phyloP scores from a whole-genome alignment of 2,888 invertebrate species.

The Elegia similella region DNA sequence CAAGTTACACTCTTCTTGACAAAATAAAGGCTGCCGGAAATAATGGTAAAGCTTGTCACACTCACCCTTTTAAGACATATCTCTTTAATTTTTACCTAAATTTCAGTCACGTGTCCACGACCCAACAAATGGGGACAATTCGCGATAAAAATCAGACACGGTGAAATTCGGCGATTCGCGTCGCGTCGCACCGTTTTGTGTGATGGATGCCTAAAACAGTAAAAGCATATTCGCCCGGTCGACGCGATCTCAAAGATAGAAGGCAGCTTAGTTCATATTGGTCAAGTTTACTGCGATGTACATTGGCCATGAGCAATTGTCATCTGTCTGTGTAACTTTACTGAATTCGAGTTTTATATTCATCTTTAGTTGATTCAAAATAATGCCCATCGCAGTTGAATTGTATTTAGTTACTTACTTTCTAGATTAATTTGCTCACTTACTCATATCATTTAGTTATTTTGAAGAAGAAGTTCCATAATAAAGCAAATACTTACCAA shows the following conservation, averaged over 20 bases:
- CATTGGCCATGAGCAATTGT: too few relatives aligned
- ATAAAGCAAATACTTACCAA: too few relatives aligned
- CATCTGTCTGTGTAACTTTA: too few relatives aligned
- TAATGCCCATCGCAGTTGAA: too few relatives aligned
- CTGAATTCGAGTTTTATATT: too few relatives aligned
- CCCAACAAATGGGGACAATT: conserved; percentile 12
- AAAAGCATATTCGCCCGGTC: conserved; percentile 16
- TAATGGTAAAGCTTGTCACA: background rate
- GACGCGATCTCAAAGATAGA: conserved; percentile 14
- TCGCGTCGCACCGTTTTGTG: conserved; percentile 18
- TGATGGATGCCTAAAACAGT: conserved; percentile 18
- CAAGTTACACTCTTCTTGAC: too few relatives aligned
- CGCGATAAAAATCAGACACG: conserved; percentile 17
- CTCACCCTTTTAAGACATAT: background rate
- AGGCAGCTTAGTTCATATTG: background rate
- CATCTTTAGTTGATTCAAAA: too few relatives aligned
- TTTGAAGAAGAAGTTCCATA: too few relatives aligned
- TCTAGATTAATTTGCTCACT: too few relatives aligned
- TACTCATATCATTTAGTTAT: too few relatives aligned
- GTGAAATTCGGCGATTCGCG: conserved; percentile 8
- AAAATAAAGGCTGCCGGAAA: background rate
- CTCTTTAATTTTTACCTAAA: conserved; percentile 6
- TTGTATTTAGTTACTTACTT: too few relatives aligned
- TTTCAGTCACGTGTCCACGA: conserved; percentile 9
- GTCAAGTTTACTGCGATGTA: background rate